Evolutionary conservation across 2,888 invertebrate genomes (phyloP).

Genomic region (Quadroppia sp.): DNA sequence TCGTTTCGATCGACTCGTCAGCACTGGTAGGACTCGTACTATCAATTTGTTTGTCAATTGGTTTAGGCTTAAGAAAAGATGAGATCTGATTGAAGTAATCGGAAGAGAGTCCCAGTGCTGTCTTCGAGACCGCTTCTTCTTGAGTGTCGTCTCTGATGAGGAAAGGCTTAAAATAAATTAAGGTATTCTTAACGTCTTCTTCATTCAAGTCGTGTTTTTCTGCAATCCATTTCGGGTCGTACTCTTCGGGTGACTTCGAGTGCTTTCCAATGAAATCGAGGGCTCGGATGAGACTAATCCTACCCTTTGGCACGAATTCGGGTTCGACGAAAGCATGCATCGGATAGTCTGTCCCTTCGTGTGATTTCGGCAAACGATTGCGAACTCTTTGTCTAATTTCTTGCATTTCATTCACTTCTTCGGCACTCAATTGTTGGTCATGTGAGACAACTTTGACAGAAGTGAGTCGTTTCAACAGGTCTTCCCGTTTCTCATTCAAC

Average conservation of each 20-base stretch:
- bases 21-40: too few species aligned
- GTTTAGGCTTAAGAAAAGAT: too few species aligned
- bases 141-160: not conserved
- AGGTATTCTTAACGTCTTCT: not conserved
- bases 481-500: conserved; percentile 10
- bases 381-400: not conserved
- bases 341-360: not conserved
- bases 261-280: conserved; percentile 65
- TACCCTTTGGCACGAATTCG: conserved; percentile 60
- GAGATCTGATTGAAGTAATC: too few species aligned
- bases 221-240: conserved; percentile 62
- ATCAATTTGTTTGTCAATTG: too few species aligned
- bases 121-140: not conserved
- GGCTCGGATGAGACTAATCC: conserved; percentile 62
- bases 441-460: conserved; percentile 20
- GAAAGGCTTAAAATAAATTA: conserved; percentile 8
- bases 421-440: not conserved
- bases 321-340: conserved; percentile 58
- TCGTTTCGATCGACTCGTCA: too few species aligned
- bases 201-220: conserved; percentile 64
- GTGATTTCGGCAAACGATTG: not conserved
- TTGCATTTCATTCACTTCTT: not conserved
- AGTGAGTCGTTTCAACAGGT: conserved; percentile 4
- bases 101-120: not conserved
- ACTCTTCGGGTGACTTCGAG: conserved; percentile 60